These are phyloP conservation scores for Sitodiplosis mosellana DNA, from an alignment of 1,140 invertebrate genomes.

Conservation along the genomic window DNA sequence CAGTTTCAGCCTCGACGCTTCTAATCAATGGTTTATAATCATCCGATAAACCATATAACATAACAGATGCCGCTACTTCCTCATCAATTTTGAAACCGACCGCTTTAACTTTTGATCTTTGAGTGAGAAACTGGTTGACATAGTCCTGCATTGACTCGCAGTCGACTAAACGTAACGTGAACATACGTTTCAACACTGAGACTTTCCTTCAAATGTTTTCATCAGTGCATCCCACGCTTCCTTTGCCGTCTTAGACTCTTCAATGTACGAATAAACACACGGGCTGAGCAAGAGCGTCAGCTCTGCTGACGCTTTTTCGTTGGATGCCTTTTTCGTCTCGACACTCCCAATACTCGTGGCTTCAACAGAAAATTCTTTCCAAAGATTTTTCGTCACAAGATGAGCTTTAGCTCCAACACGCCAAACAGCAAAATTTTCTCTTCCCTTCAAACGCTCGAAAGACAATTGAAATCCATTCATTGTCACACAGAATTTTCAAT, in stretches of 20 bases:
- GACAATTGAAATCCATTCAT: no score
- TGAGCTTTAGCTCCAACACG: background rate
- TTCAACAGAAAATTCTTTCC: constrained; percentile 1
- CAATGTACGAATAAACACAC: background rate
- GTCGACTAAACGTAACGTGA: constrained; percentile 8
- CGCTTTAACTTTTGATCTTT: constrained; percentile 8
- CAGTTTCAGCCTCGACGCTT: background rate
- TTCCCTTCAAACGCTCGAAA: constrained; percentile 1
- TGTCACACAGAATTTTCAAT: no score
- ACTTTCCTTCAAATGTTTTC: constrained; percentile 12
- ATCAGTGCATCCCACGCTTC: constrained; percentile 11
- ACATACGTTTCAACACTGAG: constrained; percentile 10
- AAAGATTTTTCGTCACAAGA: constrained; percentile 2
- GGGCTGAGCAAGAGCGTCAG: background rate
- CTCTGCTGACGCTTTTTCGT: background rate
- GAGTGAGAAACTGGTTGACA: constrained; percentile 12
- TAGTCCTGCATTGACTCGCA: constrained; percentile 11
- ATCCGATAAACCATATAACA: background rate
- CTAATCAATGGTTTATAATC: background rate
- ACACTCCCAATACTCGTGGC: background rate
- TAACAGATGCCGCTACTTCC: background rate
- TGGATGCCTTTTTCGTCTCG: no score
- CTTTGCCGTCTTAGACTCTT: constrained; percentile 7
- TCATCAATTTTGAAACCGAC: background rate
- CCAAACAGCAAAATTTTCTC: constrained; percentile 4